A percentile compares a stretch with the other conserved stretches of the same genome.
Conservation (phyloP, 2,888 invertebrate genomes). For the Calliscelio sp. region DNA sequence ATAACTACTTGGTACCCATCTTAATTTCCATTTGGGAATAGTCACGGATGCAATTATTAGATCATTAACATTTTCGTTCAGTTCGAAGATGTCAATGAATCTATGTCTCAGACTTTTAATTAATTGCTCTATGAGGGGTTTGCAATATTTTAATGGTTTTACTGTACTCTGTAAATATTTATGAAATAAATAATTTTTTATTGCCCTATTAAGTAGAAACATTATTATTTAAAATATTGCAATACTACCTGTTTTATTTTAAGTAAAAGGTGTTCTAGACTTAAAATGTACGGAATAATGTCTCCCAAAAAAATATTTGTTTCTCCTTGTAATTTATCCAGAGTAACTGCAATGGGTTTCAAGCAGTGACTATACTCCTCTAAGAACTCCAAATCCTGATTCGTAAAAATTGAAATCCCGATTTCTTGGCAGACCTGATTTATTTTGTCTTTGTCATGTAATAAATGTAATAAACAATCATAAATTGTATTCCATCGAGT, state of each 20-base stretch:
- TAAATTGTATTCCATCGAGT: slow-evolving; percentile 38
- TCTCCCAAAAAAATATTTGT: slow-evolving; percentile 4
- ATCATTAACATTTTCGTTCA: not conserved
- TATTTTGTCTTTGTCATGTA: slow-evolving; percentile 11
- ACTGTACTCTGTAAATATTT: no score
- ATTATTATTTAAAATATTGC: no score
- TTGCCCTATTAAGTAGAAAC: no score
- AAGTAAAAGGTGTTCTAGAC: not conserved
- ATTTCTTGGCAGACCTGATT: slow-evolving; percentile 12
- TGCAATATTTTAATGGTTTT: slow-evolving; percentile 6
- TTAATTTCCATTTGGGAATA: slow-evolving; percentile 10
- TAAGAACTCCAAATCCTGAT: slow-evolving; percentile 15
- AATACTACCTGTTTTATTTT: slow-evolving; percentile 13
- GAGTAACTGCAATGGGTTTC: not conserved
- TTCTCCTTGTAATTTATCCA: slow-evolving; percentile 29
- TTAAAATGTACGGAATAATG: not conserved
- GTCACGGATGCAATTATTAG: not conserved
- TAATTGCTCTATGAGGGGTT: not conserved
- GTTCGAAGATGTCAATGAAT: not conserved
- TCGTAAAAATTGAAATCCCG: not conserved
- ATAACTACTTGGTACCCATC: not conserved
- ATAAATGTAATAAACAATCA: slow-evolving; percentile 9
- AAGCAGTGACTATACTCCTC: not conserved
- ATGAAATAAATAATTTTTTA: no score
- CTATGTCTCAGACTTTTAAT: not conserved